Evolutionary conservation across 1,140 invertebrate species (phyloP), one percentile per base, ranked within the genome.

Genomic region (Bombus huntii): DNA sequence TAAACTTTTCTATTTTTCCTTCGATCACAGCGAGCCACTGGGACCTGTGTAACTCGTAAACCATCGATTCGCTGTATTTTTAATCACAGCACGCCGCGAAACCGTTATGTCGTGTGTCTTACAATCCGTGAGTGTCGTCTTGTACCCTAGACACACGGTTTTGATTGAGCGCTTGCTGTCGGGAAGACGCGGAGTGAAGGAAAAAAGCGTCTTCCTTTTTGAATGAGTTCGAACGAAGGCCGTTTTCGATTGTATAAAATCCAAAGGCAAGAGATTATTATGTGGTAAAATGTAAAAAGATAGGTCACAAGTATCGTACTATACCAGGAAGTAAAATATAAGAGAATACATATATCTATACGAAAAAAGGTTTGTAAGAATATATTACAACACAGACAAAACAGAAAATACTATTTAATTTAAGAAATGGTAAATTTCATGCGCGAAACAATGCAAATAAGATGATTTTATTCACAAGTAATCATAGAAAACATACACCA

Each of bases 1-100:
- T 92, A 86, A 87, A 89, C 87, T 89, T 86, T 87, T 82, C 89
- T 77, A 62, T 76, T 86, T 85, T 71, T 70, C 74, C 39, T 37
- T 80, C 81, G 42, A 84, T 84, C 66, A 34, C n/a, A 62, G 53
- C 66, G 25, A 70, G 59, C 18, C 73, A 71, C 42, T 44, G 25
- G 66, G 44, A 77, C 81, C 77, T 47, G 85, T 53, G 79, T n/a
- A 62, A 76, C 83, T 71, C 88, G 88, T 89, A 83, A 89, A 86
- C 71, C 65, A 57, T 70, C 75, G 74, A 66, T 77, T 87, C 44
- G 28, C 77, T 53, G 70, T 81, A 77, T 89, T 87, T 76, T 73
- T 82, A 77, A 84, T 87, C 71, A 31, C 70, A 59, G 25, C 75
- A 57, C 78, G 8, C 62, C 10, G 62, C 12, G 44, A 25, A 59